Evolutionary conservation across 2,113 vertebrate genomes (phyloP), one percentile per base, ranked within the genome.

Genomic region (Takifugu bimaculatus): DNA sequence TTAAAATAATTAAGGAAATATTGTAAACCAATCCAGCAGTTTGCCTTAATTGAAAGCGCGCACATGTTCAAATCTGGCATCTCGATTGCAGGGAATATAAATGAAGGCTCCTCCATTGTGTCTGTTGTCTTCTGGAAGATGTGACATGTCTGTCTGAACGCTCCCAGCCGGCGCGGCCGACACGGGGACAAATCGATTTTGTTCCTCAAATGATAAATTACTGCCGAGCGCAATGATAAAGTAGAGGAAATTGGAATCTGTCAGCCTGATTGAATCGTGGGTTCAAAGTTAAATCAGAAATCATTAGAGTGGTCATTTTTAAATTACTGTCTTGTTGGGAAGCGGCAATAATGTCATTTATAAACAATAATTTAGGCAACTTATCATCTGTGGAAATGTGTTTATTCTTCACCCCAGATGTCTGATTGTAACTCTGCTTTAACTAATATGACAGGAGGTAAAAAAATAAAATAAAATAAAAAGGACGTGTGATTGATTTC

Each of bases 1-100:
- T 87, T 90, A 85, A 83, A 90, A 89, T 89, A 86, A 88, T 90
- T 87, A 89, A 87, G 86, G 80, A 89, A 86, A 87, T 88, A 89
- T 85, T 87, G 86, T 82, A 83, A 87, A 85, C 75, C 81, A 87
- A 85, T 90, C 86, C 85, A 87, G 88, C 81, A 86, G 85, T 88
- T 88, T 79, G 83, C 78, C 80, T 82, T 88, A 84, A 88, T 85
- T 87, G 85, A 85, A 86, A 87, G 83, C 80, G 84, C 78, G 73
- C 74, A 70, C 80, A 70, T 25, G 79, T 68, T 72, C 68, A 84
- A 82, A 79, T 79, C 74, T 79, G 77, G 74, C 84, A 69, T 82
- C 72, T 83, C 43, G 48, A 39, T 60, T 55, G 26, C 42, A 60
- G 60, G 66, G 84, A 85, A 84, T 87, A 82, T 74, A 77, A 86